Conservation (phyloP, 2,113 vertebrate species). For the Podilymbus podiceps region DNA sequence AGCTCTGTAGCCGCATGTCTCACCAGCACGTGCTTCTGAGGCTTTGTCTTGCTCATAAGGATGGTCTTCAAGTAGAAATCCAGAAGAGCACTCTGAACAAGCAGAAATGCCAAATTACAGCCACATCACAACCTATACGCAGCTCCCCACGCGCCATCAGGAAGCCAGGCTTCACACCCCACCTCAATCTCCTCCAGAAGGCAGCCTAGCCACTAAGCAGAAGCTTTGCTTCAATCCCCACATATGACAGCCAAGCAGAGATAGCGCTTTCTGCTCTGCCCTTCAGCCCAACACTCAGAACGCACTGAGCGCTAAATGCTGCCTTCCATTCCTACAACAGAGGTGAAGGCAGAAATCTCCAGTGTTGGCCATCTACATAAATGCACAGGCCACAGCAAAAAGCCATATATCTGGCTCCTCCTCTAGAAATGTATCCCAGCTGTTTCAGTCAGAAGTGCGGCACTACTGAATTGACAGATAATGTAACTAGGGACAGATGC, state of each 20-base stretch:
- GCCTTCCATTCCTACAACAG: not conserved
- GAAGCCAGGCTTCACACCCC: not conserved
- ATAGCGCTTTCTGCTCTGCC: not conserved
- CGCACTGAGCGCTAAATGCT: rapidly evolving
- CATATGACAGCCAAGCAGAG: not conserved
- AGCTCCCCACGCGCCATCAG: rapidly evolving
- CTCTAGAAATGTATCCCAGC: not conserved
- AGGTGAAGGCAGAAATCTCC: not conserved
- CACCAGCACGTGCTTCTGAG: slow-evolving; percentile 88
- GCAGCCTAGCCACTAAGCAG: not conserved
- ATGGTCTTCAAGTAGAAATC: slow-evolving; percentile 94
- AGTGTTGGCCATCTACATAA: not conserved
- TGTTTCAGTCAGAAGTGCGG: not conserved
- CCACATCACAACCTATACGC: not conserved
- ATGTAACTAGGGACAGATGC: not conserved
- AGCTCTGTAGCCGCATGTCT: slow-evolving; percentile 19
- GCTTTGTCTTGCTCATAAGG: slow-evolving; percentile 93
- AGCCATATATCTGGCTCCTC: not conserved
- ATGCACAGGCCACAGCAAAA: not conserved
- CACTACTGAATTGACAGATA: not conserved
- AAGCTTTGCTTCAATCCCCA: not conserved
- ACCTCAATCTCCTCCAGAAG: not conserved
- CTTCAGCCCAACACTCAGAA: not conserved
- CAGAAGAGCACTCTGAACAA: slow-evolving; percentile 81
- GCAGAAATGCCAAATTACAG: not conserved